Conservation (phyloP, 2,797 vertebrate species). For the Phataginus tricuspis region DNA sequence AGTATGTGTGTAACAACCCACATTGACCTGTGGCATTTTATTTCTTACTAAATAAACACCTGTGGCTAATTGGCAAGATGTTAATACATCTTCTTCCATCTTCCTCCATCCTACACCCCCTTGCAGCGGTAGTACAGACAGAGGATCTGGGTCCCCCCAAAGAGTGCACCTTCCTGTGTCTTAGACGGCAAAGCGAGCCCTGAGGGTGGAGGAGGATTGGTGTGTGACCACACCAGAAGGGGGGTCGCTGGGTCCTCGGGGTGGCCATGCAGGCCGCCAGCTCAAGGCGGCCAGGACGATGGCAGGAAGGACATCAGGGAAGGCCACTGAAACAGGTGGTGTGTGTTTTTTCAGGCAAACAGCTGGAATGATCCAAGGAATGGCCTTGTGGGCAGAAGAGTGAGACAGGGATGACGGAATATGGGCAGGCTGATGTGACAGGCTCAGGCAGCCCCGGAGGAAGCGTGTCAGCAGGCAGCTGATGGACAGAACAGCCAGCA, state of each 20-base stretch:
- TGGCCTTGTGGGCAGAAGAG: background rate
- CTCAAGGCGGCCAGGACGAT: background rate
- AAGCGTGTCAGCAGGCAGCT: accelerated
- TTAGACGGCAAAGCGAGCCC: background rate
- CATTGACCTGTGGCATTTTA: accelerated
- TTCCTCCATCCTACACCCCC: background rate
- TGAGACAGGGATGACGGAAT: too few relatives aligned
- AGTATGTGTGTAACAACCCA: background rate
- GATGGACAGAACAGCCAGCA: too few relatives aligned
- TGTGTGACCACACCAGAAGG: background rate
- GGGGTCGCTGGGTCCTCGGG: background rate
- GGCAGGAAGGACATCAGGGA: background rate
- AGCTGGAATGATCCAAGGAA: background rate
- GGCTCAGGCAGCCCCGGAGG: background rate
- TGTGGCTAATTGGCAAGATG: accelerated
- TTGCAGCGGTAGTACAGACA: background rate
- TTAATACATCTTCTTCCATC: background rate
- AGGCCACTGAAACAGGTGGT: accelerated
- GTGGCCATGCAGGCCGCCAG: background rate
- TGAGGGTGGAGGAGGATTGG: background rate
- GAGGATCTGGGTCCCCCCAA: background rate
- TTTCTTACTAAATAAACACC: background rate
- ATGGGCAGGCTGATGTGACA: background rate
- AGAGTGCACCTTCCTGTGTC: background rate
- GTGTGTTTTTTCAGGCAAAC: background rate